These are phyloP conservation scores for Dolichopus griseipennis DNA, from an alignment of 2,888 invertebrate genomes.

Conservation along the genomic window DNA sequence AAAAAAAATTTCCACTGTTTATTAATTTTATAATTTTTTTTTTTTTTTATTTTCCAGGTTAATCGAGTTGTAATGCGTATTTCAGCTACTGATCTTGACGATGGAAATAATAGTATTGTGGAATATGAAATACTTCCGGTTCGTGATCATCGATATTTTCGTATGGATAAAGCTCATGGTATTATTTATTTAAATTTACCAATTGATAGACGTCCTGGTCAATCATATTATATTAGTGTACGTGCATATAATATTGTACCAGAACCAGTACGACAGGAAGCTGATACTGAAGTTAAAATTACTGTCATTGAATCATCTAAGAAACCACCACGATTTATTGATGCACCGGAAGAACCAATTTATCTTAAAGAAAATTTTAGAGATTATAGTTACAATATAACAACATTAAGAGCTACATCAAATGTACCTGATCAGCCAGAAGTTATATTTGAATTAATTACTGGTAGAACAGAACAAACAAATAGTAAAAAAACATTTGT, in stretches of 20 bases:
- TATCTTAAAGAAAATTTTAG: conserved; percentile 64
- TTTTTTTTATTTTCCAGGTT: conserved; percentile 31
- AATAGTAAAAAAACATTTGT: conserved; percentile 72
- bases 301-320: conserved; percentile 80
- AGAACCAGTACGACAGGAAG: conserved; percentile 47
- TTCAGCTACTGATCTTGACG: conserved; percentile 86
- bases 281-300: conserved; percentile 70
- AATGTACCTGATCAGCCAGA: conserved; percentile 66
- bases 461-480: conserved; percentile 76
- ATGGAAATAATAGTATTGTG: conserved; percentile 81
- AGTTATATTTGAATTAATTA: conserved; percentile 69
- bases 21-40: background rate
- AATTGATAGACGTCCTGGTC: conserved; percentile 40
- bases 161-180: conserved; percentile 72
- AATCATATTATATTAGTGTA: conserved; percentile 39
- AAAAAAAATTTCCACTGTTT: background rate
- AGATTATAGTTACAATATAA: conserved; percentile 61
- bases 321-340: conserved; percentile 68
- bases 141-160: conserved; percentile 59
- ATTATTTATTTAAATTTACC: conserved; percentile 58
- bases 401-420: conserved; percentile 65
- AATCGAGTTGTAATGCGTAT: conserved; percentile 71
- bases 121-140: conserved; percentile 51
- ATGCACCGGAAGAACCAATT: conserved; percentile 47
- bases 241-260: conserved; percentile 39